Conservation (phyloP, 2,797 vertebrate genomes). For the Macroramphosus scolopax region DNA sequence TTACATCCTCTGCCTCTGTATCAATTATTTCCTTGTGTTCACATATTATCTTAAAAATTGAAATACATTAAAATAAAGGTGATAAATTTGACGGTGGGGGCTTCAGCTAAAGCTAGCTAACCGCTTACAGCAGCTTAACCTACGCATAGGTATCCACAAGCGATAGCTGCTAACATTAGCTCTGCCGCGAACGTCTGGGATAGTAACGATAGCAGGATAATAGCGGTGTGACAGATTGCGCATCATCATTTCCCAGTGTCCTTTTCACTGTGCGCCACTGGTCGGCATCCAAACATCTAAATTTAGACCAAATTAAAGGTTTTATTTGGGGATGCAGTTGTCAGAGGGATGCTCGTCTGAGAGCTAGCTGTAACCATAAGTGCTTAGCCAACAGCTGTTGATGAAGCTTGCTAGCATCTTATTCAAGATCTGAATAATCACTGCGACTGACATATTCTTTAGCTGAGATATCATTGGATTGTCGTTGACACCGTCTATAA, state of each 20-base stretch:
- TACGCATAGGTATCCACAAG: neutral
- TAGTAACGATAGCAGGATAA: conserved; percentile 23
- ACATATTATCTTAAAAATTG: too few species aligned
- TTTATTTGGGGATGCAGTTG: neutral
- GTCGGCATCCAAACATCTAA: neutral
- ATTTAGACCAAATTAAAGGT: neutral
- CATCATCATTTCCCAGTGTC: neutral
- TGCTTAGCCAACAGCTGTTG: conserved; percentile 14
- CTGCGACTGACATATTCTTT: neutral
- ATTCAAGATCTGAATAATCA: neutral
- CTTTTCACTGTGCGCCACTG: neutral
- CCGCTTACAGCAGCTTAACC: conserved; percentile 35
- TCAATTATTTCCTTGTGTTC: too few species aligned
- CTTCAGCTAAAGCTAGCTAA: neutral
- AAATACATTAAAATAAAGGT: too few species aligned
- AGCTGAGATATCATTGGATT: too few species aligned
- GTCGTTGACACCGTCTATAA: too few species aligned
- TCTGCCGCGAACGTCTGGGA: neutral
- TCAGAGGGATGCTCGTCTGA: conserved; percentile 6
- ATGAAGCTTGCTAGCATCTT: conserved; percentile 5
- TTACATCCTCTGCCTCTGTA: too few species aligned
- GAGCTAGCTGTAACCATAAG: too few species aligned
- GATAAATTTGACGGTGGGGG: neutral
- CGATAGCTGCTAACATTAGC: conserved; percentile 12
- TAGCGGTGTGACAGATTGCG: conserved; percentile 16